Base-by-base conservation (phyloP, 1,140 invertebrate genomes). In the Drosophila seguyi region DNA sequence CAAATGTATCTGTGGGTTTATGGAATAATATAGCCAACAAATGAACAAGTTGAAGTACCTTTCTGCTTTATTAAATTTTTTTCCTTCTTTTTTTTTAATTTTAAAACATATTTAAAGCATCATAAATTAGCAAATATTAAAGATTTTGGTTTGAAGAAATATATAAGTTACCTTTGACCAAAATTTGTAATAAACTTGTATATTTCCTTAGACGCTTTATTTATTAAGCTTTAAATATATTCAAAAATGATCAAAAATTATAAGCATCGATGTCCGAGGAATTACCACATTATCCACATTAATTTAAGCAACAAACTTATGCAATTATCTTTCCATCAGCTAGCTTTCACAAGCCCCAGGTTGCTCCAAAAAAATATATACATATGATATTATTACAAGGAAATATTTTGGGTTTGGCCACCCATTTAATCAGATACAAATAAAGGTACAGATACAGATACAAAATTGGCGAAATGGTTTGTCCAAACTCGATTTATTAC, bases 241-340 rank as follows among this genome's bases (percentile, higher is more conserved):
- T 20, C 13, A 31, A 10, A 20, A 34, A 45, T 45, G 7, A 14
- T 16, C 18, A n/a, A 6, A n/a, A 38, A n/a, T n/a, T 39, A n/a
- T n/a, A 38, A 14, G 36, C 5, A 22, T 14, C 20, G 13, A 36
- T 48, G 20, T 42, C 31, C 14, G 5, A 14, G 48, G 16, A 34
- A 65, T 65, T 65, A 50, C 6, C 65, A 16, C 27, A 38, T 4
- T 13, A 59, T 67, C 14, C 63, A n/a, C 22, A 65, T 13, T 16
- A 48, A 63, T 22, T 63, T 38, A 34, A 34, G 36, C 31, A 50
- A 34, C 52, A 48, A 20, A 55, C 44, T 56, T 71, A 65, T 42
- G 62, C 53, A 72, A 72, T 71, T 58, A 72, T 72, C 68, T n/a
- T 0, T 14, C 42, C 5, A 72, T 72, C 69, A 41, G 66, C 8